Evolutionary conservation across 2,113 vertebrate genomes (phyloP).

Genomic region (Hypocryptadius cinnamomeus): DNA sequence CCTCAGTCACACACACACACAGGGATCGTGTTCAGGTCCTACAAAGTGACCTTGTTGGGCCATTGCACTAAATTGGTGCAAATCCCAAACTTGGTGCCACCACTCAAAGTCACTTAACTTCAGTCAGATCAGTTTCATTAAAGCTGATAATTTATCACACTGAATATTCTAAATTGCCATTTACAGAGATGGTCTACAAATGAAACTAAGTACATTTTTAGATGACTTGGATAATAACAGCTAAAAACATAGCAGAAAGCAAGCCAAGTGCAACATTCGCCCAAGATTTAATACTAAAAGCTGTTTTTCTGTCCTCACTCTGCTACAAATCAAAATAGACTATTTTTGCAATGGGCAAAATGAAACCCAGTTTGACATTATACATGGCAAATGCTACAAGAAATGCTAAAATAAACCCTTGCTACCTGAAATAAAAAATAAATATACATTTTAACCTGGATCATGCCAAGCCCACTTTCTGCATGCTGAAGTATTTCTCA

Average conservation of each 20-base stretch:
- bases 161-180: neutral
- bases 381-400: neutral
- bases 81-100: conserved; percentile 38
- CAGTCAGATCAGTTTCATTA: neutral
- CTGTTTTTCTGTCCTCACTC: conserved; percentile 33
- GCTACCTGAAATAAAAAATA: conserved; percentile 53
- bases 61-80: neutral
- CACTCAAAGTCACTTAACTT: conserved; percentile 41
- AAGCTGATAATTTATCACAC: conserved; percentile 19
- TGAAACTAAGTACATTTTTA: neutral
- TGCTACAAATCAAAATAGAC: conserved; percentile 34
- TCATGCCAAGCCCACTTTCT: conserved; percentile 29
- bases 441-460: neutral
- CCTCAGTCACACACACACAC: neutral
- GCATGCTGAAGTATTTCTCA: conserved; percentile 33
- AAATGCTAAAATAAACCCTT: neutral
- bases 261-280: neutral
- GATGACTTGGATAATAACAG: neutral
- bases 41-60: conserved; percentile 38
- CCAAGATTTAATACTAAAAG: neutral
- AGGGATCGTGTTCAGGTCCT: neutral
- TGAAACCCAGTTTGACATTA: conserved; percentile 14
- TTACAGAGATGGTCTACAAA: neutral
- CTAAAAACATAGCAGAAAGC: neutral
- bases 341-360: conserved; percentile 53